phyloP scores from a whole-genome alignment of 2,113 vertebrate genomes.

The Prinia subflava region DNA sequence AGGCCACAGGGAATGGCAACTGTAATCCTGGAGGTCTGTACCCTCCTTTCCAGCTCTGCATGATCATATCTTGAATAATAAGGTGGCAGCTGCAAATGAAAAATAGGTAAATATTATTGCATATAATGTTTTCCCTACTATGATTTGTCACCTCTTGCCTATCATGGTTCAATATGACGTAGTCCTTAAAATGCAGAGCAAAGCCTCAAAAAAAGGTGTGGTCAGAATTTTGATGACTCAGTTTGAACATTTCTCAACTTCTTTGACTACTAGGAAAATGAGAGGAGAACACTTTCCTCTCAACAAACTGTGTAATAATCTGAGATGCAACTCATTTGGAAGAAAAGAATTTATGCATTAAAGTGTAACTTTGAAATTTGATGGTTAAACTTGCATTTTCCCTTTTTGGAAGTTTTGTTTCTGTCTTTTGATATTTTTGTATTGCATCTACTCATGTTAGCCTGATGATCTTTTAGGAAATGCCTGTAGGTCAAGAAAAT shows the following conservation, averaged over 20 bases:
- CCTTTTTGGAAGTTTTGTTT: background rate
- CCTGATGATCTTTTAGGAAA: background rate
- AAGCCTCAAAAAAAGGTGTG: background rate
- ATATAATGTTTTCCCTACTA: background rate
- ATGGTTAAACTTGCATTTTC: background rate
- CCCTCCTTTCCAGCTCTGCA: background rate
- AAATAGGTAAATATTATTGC: background rate
- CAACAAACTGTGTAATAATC: background rate
- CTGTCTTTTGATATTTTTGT: background rate
- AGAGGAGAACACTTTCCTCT: background rate
- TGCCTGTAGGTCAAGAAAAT: background rate
- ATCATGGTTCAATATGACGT: background rate
- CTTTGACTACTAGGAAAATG: background rate
- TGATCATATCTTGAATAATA: background rate
- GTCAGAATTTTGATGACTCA: background rate
- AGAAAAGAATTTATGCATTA: background rate
- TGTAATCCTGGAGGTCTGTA: constrained; percentile 49
- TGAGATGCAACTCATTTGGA: background rate
- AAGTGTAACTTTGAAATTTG: background rate
- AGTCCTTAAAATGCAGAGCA: background rate
- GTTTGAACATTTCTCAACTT: background rate
- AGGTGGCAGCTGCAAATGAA: background rate
- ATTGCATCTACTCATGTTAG: background rate
- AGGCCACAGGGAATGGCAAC: constrained; percentile 12
- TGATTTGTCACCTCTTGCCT: background rate